phyloP scores from a whole-genome alignment of 1,140 invertebrate species.

The Euwallacea fornicatus region DNA sequence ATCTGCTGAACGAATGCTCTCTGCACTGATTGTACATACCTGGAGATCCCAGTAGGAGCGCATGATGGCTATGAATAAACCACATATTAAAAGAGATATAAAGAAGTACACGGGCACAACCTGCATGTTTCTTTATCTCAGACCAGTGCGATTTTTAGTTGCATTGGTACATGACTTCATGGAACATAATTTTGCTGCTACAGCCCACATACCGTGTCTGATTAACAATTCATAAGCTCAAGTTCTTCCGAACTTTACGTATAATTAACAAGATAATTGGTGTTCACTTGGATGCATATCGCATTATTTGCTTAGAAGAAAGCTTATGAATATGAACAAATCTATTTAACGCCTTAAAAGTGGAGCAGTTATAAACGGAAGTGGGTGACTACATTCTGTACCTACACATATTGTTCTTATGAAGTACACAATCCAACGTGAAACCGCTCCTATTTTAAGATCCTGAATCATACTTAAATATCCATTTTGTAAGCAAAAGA shows the following conservation, averaged over 20 bases:
- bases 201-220: not conserved
- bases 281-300: no score
- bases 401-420: conserved; percentile 19
- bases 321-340: not conserved
- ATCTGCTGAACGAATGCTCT: no score
- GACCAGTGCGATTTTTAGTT: no score
- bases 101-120: no score
- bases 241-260: not conserved
- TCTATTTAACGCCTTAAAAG: conserved; percentile 1
- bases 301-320: no score
- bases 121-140: no score
- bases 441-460: conserved; percentile 26
- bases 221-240: not conserved
- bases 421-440: not conserved
- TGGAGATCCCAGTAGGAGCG: no score
- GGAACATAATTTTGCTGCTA: no score
- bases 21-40: no score
- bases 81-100: no score
- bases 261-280: not conserved
- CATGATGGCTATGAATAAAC: no score
- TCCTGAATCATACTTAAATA: conserved; percentile 7
- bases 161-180: no score
- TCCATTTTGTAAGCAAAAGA: not conserved
- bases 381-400: conserved; percentile 21
- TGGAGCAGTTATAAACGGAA: conserved; percentile 11